phyloP scores from a whole-genome alignment of 2,888 invertebrate genomes.

The Caenorhabditis sulstoni region DNA sequence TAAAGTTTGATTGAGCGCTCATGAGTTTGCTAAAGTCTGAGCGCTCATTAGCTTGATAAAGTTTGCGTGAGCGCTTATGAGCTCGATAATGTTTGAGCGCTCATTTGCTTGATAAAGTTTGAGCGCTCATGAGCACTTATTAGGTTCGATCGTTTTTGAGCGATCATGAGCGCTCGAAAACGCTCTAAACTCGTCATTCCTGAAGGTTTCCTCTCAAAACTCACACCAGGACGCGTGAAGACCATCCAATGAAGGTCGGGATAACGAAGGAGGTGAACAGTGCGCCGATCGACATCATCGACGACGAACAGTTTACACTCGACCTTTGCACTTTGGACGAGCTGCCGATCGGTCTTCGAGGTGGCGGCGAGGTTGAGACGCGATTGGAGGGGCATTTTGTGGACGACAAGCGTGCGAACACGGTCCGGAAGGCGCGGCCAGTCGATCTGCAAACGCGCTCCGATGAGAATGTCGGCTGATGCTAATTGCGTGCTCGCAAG shows the following conservation, averaged over 20 bases:
- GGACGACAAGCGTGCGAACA: slow-evolving; percentile 21
- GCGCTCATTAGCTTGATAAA: too few relatives aligned
- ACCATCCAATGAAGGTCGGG: slow-evolving; percentile 29
- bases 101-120: too few relatives aligned
- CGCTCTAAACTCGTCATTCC: too few relatives aligned
- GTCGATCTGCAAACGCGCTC: slow-evolving; percentile 10
- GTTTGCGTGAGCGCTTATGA: too few relatives aligned
- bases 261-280: slow-evolving; percentile 23
- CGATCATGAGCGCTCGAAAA: too few relatives aligned
- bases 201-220: too few relatives aligned
- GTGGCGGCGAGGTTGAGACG: slow-evolving; percentile 23
- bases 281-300: slow-evolving; percentile 30
- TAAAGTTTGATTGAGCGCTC: too few relatives aligned
- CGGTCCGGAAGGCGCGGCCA: slow-evolving; percentile 19
- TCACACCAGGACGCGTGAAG: slow-evolving; percentile 13
- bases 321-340: slow-evolving; percentile 23
- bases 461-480: background rate
- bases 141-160: too few relatives aligned
- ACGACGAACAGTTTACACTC: slow-evolving; percentile 36
- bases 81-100: too few relatives aligned
- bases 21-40: too few relatives aligned
- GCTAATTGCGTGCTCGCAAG: background rate
- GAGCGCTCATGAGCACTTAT: too few relatives aligned
- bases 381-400: slow-evolving; percentile 34
- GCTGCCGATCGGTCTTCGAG: slow-evolving; percentile 32